Evolutionary conservation across 2,797 vertebrate species (phyloP), one percentile per base, ranked within the genome.

Genomic region (Astyanax mexicanus): DNA sequence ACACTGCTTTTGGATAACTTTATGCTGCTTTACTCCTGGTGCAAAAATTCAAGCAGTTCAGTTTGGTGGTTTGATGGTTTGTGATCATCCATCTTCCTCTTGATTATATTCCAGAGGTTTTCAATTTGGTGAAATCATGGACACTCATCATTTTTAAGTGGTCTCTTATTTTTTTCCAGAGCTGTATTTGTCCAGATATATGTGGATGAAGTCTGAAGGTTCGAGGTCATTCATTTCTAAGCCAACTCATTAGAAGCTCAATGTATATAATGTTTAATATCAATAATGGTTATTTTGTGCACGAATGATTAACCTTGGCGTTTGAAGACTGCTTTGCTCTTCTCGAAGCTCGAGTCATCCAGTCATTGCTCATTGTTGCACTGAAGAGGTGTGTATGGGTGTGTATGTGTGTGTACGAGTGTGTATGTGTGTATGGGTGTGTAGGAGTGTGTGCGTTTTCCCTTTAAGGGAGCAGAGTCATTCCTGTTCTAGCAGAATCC

Each of bases 201-300:
- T n/a, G n/a, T n/a, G n/a, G n/a, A n/a, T n/a, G n/a, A n/a, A n/a
- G 1, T 25, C n/a, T 4, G 49, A 52, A 9, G 25, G 35, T 10
- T 23, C 1, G 35, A 40, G 58, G 27, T 15, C 13, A 1, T 37
- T 5, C 13, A 6, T 15, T n/a, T n/a, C n/a, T n/a, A 11, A 29
- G 52, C 15, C 55, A 19, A 2, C 32, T 19, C 6, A 6, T 8
- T 17, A 13, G 32, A 69, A 52, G 69, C 8, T 13, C 49, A 47
- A 78, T 82, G 69, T 83, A 58, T 64, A 85, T 74, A 79, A 62
- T 75, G 17, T 86, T 86, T 82, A 72, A 84, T 85, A 89, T 81
- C 77, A 37, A 67, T 3, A 58, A 69, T 29, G 19, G 29, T 37
- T 67, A 72, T 54, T 75, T 85, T 80, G 72, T 89, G 89, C 89